Evolutionary conservation across 2,888 invertebrate species (phyloP), one percentile per base, ranked within the genome.

Genomic region (Sericinus montela): DNA sequence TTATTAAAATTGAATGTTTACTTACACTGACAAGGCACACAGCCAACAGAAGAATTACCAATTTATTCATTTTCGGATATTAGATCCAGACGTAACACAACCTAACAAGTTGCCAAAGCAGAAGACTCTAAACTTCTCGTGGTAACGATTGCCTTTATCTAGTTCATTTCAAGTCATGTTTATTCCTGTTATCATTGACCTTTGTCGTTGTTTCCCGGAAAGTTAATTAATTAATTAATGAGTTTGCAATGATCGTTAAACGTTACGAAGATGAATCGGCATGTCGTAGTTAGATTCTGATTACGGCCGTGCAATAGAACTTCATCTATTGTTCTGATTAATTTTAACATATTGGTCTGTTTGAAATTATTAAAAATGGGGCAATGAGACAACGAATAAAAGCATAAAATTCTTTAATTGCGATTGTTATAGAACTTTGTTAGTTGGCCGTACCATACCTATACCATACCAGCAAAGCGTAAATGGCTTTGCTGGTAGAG

Each of bases 1-100:
- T 19, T 19, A 19, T 32, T 11, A 32, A 32, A 32, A 11, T 10
- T 3, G 5, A 5, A 11, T 4, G 1, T 13, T 13, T 61, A 80
- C 80, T 77, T 47, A 82, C 81, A 52, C 69, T 72, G 50, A 77
- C 61, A 49, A 85, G 74, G 71, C 81, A 81, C 32, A 82, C 59
- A 38, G 75, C 80, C 65, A 85, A 47, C 32, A 83, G 47, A 1
- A 83, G 54, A 37, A 83, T 62, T 9, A 83, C 51, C 2, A 69
- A 53, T 54, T 83, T 84, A 60, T 81, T 77, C 83, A 84, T 84
- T 25, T 64, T 80, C 59, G 48, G 14, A 42, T 19, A 38, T 53
- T 47, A 0, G 1, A 11, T 32, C 10, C 10, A 1, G 1, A n/a
- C 1, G n/a, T 19, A 3, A 39, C 45, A 64, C 69, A 63, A 70